These are phyloP conservation scores for Gnathonemus echidnorhynchus DNA, from an alignment of 2,113 vertebrate genomes.

Conservation along the genomic window DNA sequence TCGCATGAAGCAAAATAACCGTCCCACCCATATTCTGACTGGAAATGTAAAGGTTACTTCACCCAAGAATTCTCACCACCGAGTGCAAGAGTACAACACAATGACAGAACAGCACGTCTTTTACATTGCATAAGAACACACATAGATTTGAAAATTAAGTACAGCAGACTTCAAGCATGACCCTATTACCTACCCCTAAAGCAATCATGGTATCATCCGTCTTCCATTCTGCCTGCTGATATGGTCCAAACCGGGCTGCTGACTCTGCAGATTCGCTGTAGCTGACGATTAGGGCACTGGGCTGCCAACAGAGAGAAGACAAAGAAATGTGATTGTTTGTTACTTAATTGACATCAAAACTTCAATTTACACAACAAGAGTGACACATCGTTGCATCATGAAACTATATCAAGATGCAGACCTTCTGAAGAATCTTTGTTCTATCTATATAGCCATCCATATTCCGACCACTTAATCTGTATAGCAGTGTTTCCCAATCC, in stretches of 20 bases:
- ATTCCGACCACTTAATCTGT: not conserved
- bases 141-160: not conserved
- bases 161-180: not conserved
- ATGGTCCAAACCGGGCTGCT: not conserved
- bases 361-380: not conserved
- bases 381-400: not conserved
- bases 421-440: not conserved
- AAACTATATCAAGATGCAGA: not conserved
- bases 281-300: constrained; percentile 1
- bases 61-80: not conserved
- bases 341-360: not conserved
- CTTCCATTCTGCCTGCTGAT: constrained; percentile 8
- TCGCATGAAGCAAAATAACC: not conserved
- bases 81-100: not conserved
- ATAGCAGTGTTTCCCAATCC: not conserved
- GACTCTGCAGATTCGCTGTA: not conserved
- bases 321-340: not conserved
- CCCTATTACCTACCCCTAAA: not conserved
- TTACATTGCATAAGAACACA: not conserved
- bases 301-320: not conserved
- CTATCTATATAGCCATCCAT: not conserved
- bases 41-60: not conserved
- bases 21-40: not conserved
- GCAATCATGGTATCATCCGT: not conserved
- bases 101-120: not conserved